A percentile compares a stretch with the other conserved stretches of the same genome.
phyloP scores from a whole-genome alignment of 2,113 vertebrate genomes.

The Eudyptes chrysolophus region DNA sequence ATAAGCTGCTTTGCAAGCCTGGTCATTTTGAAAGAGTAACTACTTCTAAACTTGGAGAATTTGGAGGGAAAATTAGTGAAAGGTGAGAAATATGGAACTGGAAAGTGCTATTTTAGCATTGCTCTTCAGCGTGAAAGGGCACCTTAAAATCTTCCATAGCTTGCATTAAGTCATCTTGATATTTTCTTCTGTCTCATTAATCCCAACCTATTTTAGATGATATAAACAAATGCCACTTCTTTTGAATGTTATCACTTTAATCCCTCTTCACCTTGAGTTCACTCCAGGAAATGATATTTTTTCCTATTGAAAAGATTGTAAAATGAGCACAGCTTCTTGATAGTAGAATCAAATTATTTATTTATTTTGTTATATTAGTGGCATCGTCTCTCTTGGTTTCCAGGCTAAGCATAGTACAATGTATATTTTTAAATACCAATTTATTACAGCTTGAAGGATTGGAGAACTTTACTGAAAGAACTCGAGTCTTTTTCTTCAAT shows the following conservation, averaged over 20 bases:
- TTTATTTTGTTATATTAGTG: background rate
- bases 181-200: slow-evolving; percentile 9
- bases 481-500: slow-evolving; percentile 13
- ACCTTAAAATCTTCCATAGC: background rate
- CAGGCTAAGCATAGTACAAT: background rate
- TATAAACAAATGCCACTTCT: background rate
- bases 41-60: background rate
- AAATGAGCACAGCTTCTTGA: background rate
- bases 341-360: background rate
- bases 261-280: slow-evolving; percentile 12
- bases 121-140: background rate
- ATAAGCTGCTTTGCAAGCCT: background rate
- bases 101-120: background rate
- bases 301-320: background rate
- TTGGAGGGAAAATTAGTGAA: background rate
- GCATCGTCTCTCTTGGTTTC: background rate
- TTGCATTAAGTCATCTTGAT: background rate
- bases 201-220: background rate
- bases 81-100: background rate
- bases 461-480: background rate
- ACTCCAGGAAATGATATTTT: background rate
- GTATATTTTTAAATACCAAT: slow-evolving; percentile 7
- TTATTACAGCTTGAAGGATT: background rate
- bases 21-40: background rate
- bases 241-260: background rate